Evolutionary conservation across 2,888 invertebrate species (phyloP).

Genomic region (Apocheima hispidaria): DNA sequence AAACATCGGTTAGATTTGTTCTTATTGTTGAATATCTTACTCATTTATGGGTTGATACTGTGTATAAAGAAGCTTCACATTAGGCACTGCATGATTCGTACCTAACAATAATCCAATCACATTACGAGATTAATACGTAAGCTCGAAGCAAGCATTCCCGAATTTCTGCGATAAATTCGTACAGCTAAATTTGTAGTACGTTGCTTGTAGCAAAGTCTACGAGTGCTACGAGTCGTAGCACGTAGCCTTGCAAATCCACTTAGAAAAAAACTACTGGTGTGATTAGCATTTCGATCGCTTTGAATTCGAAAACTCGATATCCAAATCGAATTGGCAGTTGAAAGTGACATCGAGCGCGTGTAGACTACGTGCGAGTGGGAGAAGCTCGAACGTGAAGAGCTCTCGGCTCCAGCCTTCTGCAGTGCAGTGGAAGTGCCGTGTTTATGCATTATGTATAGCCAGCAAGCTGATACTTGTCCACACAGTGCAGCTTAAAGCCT

Average conservation of each 20-base stretch:
- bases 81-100: neutral
- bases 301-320: constrained; percentile 14
- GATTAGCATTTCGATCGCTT: constrained; percentile 11
- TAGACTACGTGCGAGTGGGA: constrained; percentile 53
- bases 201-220: constrained; percentile 12
- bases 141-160: neutral
- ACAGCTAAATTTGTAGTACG: constrained; percentile 2
- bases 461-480: constrained; percentile 51
- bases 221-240: constrained; percentile 2
- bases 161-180: neutral
- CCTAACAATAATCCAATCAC: neutral
- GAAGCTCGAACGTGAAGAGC: constrained; percentile 64
- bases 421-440: constrained; percentile 58
- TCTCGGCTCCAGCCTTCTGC: constrained; percentile 55
- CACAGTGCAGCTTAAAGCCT: constrained; percentile 54
- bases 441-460: constrained; percentile 67
- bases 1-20: neutral
- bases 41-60: neutral
- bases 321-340: constrained; percentile 17
- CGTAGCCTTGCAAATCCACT: constrained; percentile 5
- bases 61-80: neutral
- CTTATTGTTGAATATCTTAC: neutral
- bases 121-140: neutral
- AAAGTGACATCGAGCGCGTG: constrained; percentile 47
- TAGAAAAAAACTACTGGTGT: constrained; percentile 9